Base-by-base conservation (phyloP, 2,888 invertebrate species). In the Rhodophaea formosa region DNA sequence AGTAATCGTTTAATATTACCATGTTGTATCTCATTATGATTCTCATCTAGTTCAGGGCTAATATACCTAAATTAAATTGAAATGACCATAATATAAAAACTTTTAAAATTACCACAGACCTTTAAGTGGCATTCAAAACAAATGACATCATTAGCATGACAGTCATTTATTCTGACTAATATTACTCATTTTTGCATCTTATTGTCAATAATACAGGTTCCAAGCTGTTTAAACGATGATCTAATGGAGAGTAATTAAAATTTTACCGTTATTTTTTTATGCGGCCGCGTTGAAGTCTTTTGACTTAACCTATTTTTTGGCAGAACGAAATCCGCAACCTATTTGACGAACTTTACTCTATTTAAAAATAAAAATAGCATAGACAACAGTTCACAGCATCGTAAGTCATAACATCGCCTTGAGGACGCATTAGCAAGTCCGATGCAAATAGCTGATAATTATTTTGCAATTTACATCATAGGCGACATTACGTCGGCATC, bases 381-480 rank as follows among this genome's bases (percentile, higher is more conserved):
- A 66, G 57, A 56, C 42, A 56, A 56, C 42, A 49, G 23, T 49
- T 29, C 12, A 29, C 3, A 17, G n/a, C 8, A 46, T 2, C 30
- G 30, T 29, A 29, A 6, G 46, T 15, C n/a, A 44, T 43, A 52
- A 58, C 49, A 59, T 64, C 61, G 67, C 73, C 71, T 71, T 70
- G 72, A 64, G 56, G 62, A 73, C 71, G 68, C 59, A 71, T 74
- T 74, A 74, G 66, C 67, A 63, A 64, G 66, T 64, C 62, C 68
- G 67, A 72, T 75, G 72, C 68, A 75, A 75, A 80, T 74, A 72
- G 67, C 73, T 72, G 78, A 81, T 84, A 83, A 85, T 85, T 82
- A 82, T 80, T 83, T 83, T 71, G 75, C 79, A 86, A 87, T 86
- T 87, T 85, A 85, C 86, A 86, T 86, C 79, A 85, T 68, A 69